Conservation (phyloP, 2,888 invertebrate genomes). For the Biston betularia region DNA sequence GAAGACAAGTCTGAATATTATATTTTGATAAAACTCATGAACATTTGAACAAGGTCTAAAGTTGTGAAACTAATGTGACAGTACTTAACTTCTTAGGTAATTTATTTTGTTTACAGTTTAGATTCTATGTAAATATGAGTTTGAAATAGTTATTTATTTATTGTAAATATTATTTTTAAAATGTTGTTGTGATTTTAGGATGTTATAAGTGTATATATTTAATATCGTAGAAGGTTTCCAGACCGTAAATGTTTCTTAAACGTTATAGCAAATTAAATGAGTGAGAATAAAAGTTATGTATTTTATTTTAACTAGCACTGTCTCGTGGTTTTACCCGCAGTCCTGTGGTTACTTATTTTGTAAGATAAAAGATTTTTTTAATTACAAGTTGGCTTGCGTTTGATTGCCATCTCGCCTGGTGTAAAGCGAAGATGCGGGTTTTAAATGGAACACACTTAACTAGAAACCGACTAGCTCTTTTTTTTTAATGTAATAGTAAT, state of each 20-base stretch:
- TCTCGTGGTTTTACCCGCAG: no score
- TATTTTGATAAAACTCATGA: slow-evolving; percentile 24
- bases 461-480: no score
- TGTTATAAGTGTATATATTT: slow-evolving; percentile 60
- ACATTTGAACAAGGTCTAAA: slow-evolving; percentile 29
- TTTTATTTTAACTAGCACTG: no score
- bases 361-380: no score
- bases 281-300: slow-evolving; percentile 61
- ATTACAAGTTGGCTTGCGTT: no score
- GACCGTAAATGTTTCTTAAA: slow-evolving; percentile 71
- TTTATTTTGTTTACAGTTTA: slow-evolving; percentile 47
- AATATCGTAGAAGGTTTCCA: slow-evolving; percentile 58
- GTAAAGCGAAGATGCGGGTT: no score
- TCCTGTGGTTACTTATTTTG: no score
- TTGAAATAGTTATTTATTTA: slow-evolving; percentile 66
- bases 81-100: slow-evolving; percentile 34
- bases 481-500: no score
- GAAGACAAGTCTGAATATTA: no score
- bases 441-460: no score
- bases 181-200: slow-evolving; percentile 79
- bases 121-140: slow-evolving; percentile 73
- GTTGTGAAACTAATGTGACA: slow-evolving; percentile 21
- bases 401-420: no score
- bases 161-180: slow-evolving; percentile 74
- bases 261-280: slow-evolving; percentile 73